Percentiles rank a stretch among this genome's conserved stretches.
phyloP scores from a whole-genome alignment of 2,113 vertebrate species.

The Rhabdomys dilectus region DNA sequence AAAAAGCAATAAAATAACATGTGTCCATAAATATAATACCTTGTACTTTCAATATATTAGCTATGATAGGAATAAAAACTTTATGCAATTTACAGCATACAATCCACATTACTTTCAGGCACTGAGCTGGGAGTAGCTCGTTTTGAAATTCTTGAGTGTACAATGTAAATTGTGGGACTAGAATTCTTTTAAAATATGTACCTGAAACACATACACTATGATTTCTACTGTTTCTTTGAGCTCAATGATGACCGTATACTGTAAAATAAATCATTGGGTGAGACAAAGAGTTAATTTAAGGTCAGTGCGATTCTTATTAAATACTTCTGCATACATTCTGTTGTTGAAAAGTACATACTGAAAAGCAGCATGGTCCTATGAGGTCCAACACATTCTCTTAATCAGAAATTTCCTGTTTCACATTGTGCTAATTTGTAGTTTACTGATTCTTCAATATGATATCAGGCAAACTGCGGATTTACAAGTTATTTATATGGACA shows the following conservation, averaged over 20 bases:
- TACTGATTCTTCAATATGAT: constrained; percentile 10
- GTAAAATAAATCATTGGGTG: neutral
- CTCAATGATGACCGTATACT: neutral
- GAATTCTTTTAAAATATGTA: neutral
- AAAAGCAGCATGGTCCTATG: constrained; percentile 18
- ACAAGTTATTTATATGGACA: constrained; percentile 7
- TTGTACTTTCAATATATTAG: neutral
- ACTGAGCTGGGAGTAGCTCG: constrained; percentile 9
- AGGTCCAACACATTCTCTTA: neutral
- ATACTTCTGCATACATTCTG: constrained; percentile 29
- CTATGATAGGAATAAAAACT: neutral
- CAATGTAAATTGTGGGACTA: constrained; percentile 8
- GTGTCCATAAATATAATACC: neutral
- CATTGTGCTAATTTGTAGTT: neutral
- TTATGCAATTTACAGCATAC: neutral
- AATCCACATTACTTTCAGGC: neutral
- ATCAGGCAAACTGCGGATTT: neutral
- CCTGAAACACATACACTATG: neutral
- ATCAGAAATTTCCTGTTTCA: neutral
- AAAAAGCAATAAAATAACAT: neutral
- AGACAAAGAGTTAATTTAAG: constrained; percentile 1
- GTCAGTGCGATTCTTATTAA: neutral
- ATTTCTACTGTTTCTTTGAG: neutral
- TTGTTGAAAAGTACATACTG: neutral
- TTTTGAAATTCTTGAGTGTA: constrained; percentile 25